Percentiles rank a stretch among this genome's conserved stretches.
phyloP scores from a whole-genome alignment of 2,113 vertebrate species.

The Thymallus thymallus region DNA sequence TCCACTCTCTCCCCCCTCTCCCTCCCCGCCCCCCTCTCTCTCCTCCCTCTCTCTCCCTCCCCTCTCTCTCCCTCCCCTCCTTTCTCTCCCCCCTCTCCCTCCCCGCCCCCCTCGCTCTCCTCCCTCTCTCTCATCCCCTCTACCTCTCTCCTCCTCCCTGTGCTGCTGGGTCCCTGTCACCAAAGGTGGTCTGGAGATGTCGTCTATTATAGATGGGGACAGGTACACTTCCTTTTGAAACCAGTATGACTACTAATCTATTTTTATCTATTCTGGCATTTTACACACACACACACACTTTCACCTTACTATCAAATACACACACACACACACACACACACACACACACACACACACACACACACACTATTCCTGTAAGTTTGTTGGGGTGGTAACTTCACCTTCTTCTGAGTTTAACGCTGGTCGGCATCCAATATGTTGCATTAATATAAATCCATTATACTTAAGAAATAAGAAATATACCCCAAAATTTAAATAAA shows the following conservation, averaged over 20 bases:
- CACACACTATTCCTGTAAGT: no score
- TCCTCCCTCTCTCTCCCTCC: no score
- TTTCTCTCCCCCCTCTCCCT: background rate
- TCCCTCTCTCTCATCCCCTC: background rate
- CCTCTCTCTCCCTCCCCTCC: background rate
- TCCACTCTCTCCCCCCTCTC: background rate
- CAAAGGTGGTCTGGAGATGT: slow-evolving; percentile 37
- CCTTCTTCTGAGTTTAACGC: no score
- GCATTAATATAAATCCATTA: no score
- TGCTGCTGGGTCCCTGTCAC: slow-evolving; percentile 1
- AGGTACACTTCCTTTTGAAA: slow-evolving; percentile 42
- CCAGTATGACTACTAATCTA: slow-evolving; percentile 46
- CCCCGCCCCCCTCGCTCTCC: background rate
- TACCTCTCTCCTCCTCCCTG: background rate
- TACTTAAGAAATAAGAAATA: no score
- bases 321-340: background rate
- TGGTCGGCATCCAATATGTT: no score
- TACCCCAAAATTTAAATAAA: no score
- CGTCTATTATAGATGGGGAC: slow-evolving; percentile 56
- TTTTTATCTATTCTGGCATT: slow-evolving; percentile 45
- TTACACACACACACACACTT: slow-evolving; percentile 20
- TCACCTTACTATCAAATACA: background rate
- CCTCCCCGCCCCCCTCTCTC: background rate
- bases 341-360: background rate
- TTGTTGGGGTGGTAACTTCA: no score